These are phyloP conservation scores for Anseranas semipalmata DNA, from an alignment of 2,113 vertebrate genomes.

Conservation along the genomic window DNA sequence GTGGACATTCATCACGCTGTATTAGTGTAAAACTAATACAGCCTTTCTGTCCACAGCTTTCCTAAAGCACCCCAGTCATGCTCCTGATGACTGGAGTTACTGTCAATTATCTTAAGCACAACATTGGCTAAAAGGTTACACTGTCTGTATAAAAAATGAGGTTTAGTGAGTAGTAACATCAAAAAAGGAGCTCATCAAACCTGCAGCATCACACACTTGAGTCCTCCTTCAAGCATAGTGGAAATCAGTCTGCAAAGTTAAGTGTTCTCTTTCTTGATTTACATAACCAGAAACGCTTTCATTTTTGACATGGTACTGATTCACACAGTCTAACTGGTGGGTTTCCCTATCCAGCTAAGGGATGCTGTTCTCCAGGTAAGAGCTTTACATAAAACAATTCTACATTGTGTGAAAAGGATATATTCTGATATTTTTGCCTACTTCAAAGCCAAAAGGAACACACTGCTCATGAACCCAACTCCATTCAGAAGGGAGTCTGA, in stretches of 20 bases:
- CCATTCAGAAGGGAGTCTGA: neutral
- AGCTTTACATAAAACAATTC: rapidly evolving
- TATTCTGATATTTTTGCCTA: neutral
- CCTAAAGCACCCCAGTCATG: neutral
- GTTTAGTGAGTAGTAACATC: neutral
- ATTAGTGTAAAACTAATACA: neutral
- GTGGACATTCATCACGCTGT: neutral
- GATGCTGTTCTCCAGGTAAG: neutral
- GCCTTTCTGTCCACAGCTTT: neutral
- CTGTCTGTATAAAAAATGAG: neutral
- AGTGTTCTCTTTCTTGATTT: neutral
- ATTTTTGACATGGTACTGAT: neutral
- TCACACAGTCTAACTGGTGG: neutral
- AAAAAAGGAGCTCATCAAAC: neutral
- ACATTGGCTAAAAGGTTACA: neutral
- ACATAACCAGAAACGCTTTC: neutral
- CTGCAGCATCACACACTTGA: neutral
- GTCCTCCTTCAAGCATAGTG: neutral
- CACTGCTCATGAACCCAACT: neutral
- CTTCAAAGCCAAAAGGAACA: neutral
- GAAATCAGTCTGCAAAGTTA: neutral
- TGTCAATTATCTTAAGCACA: neutral
- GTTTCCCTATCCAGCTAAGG: neutral
- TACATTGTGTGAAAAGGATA: neutral
- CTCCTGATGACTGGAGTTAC: neutral